Conservation (phyloP, 2,113 vertebrate species). For the Gobio gobio region DNA sequence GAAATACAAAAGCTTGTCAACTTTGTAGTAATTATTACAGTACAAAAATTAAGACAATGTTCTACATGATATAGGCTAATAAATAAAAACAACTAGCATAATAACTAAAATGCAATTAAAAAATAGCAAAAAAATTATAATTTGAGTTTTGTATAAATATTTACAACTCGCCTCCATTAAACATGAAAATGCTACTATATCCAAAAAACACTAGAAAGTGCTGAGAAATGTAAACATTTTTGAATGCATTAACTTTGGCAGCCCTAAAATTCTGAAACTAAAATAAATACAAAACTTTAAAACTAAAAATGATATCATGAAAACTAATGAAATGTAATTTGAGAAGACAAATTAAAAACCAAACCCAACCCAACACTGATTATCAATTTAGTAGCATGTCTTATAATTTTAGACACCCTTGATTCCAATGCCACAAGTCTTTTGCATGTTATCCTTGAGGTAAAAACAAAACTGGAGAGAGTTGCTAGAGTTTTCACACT, state of each 20-base stretch:
- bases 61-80: neutral
- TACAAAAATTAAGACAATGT: neutral
- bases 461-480: slow-evolving; percentile 8
- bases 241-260: neutral
- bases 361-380: neutral
- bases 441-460: neutral
- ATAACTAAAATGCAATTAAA: too few species aligned
- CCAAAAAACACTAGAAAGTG: neutral
- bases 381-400: neutral
- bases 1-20: neutral
- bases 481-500: neutral
- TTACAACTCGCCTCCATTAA: neutral
- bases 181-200: neutral
- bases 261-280: neutral
- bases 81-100: neutral
- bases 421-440: slow-evolving; percentile 5
- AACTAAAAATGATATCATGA: neutral
- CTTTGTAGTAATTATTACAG: neutral
- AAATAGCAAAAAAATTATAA: too few species aligned
- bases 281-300: neutral
- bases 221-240: neutral
- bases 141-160: neutral
- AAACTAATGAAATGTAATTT: neutral
- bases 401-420: neutral
- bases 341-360: neutral